These are phyloP conservation scores for Lasiurus borealis DNA, from an alignment of 2,113 vertebrate species.

Conservation along the genomic window DNA sequence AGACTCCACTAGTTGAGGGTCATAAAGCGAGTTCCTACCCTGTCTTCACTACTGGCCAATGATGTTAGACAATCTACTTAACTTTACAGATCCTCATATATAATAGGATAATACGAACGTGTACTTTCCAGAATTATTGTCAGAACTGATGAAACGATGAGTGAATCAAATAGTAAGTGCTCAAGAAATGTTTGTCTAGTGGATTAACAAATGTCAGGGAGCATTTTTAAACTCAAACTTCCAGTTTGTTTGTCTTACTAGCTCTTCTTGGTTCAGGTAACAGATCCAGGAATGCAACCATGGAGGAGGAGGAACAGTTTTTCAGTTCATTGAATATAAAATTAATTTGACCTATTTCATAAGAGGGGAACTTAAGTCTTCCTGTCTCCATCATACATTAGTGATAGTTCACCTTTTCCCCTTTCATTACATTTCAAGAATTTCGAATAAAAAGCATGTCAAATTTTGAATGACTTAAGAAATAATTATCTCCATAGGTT, in stretches of 20 bases:
- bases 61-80: not conserved
- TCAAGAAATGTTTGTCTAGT: conserved; percentile 6
- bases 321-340: not conserved
- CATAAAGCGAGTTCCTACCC: not conserved
- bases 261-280: not conserved
- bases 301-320: not conserved
- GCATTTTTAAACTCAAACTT: not conserved
- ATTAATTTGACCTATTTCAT: not conserved
- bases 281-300: not conserved
- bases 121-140: not conserved
- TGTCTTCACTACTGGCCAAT: not conserved
- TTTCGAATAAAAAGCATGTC: not conserved
- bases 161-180: not conserved
- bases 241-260: not conserved
- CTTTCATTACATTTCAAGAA: not conserved
- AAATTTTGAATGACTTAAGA: conserved; percentile 10
- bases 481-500: not conserved
- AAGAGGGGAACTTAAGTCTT: not conserved
- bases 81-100: not conserved
- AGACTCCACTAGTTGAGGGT: not conserved
- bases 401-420: not conserved
- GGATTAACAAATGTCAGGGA: not conserved
- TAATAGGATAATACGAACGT: not conserved
- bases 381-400: not conserved
- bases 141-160: conserved; percentile 9